Percentiles rank a stretch among this genome's conserved stretches.
Conservation (phyloP, 2,113 vertebrate genomes). For the Zootoca vivipara region DNA sequence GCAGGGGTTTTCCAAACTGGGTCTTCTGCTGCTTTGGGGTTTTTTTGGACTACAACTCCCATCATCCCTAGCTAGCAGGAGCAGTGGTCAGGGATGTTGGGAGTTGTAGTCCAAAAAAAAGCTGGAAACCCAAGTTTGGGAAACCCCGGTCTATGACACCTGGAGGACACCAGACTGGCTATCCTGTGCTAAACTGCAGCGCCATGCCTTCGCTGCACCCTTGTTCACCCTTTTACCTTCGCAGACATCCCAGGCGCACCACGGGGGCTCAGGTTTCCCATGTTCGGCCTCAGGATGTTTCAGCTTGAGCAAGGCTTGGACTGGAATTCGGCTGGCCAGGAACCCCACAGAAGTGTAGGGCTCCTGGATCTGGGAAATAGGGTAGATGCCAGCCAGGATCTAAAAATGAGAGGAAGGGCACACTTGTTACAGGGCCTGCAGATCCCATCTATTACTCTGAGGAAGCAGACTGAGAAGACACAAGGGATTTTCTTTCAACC, state of each 20-base stretch:
- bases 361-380: slow-evolving; percentile 90
- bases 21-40: no score
- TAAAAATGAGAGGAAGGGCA: slow-evolving; percentile 41
- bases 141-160: no score
- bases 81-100: no score
- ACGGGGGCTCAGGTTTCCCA: slow-evolving; percentile 43
- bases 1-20: no score
- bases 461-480: background rate
- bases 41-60: no score
- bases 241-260: slow-evolving; percentile 91
- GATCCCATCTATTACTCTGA: background rate
- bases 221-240: slow-evolving; percentile 77
- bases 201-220: background rate
- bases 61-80: no score
- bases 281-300: slow-evolving; percentile 74
- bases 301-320: slow-evolving; percentile 82
- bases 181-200: no score
- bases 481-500: no score
- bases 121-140: no score
- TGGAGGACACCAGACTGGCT: no score
- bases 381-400: slow-evolving; percentile 90
- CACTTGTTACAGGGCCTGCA: background rate
- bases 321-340: slow-evolving; percentile 82
- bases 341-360: slow-evolving; percentile 90
- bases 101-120: no score